Evolutionary conservation across 2,113 vertebrate genomes (phyloP).

Genomic region (Azemiops feae): DNA sequence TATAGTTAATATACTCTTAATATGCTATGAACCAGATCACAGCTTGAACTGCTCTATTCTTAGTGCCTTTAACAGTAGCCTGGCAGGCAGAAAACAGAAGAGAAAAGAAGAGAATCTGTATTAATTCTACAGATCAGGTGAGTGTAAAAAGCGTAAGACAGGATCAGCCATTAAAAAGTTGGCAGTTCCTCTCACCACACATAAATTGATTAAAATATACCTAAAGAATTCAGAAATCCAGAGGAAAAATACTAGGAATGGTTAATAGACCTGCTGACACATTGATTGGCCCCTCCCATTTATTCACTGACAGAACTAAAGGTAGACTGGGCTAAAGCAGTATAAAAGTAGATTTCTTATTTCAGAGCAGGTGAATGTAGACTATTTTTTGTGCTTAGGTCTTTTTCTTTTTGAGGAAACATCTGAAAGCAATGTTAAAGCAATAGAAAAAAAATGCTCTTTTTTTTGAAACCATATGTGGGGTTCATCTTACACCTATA

Average conservation of each 20-base stretch:
- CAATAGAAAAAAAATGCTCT: not conserved
- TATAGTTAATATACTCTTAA: not conserved
- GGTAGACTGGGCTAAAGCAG: not conserved
- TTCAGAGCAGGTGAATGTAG: not conserved
- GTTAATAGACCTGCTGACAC: not conserved
- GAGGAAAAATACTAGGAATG: not conserved
- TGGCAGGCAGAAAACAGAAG: not conserved
- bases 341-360: not conserved
- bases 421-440: not conserved
- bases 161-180: not conserved
- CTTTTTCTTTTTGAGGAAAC: not conserved
- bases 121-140: not conserved
- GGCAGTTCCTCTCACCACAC: not conserved
- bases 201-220: not conserved
- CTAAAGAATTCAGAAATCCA: not conserved
- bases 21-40: not conserved
- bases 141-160: not conserved
- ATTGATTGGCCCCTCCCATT: not conserved
- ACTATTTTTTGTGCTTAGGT: not conserved
- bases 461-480: not conserved
- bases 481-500: not conserved
- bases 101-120: not conserved
- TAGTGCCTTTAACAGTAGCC: not conserved
- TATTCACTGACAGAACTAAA: not conserved
- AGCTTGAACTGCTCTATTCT: not conserved